Conservation (phyloP, 2,113 vertebrate species). For the Gasterosteus nipponicus region DNA sequence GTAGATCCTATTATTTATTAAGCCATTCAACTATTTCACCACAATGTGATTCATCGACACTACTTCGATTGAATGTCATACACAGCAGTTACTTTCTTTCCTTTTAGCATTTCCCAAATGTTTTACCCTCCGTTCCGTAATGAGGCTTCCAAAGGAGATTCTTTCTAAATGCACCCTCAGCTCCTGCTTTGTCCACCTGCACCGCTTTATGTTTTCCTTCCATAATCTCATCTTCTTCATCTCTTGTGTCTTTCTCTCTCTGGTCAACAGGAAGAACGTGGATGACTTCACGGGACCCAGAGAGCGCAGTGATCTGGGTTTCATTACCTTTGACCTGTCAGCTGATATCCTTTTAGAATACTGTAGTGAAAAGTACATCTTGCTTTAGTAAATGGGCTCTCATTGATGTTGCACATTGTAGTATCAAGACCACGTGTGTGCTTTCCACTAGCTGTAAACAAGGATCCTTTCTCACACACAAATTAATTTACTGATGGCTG, state of each 20-base stretch:
- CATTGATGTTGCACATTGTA: background rate
- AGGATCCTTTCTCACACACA: background rate
- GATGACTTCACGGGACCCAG: slow-evolving; percentile 98
- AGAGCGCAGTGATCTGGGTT: slow-evolving; percentile 96
- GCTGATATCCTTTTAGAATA: slow-evolving; percentile 93
- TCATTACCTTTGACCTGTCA: slow-evolving; percentile 94
- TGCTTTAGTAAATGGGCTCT: background rate
- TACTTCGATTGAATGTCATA: background rate
- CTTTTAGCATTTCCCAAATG: background rate
- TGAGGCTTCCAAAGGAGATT: background rate
- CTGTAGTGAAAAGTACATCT: background rate
- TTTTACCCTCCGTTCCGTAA: background rate
- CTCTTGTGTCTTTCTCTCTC: slow-evolving; percentile 41
- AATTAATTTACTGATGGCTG: too few relatives aligned
- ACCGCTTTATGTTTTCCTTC: background rate
- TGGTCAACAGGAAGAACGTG: slow-evolving; percentile 90
- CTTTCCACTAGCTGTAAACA: background rate
- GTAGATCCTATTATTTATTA: background rate
- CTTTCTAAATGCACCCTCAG: background rate
- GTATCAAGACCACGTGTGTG: background rate
- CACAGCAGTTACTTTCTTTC: background rate
- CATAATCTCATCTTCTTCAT: background rate
- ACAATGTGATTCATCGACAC: background rate
- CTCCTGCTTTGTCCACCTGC: background rate
- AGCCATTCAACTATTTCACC: background rate